A percentile compares a stretch with the other conserved stretches of the same genome.
Conservation (phyloP, 2,888 invertebrate species). For the Phoenoteleia sp. region DNA sequence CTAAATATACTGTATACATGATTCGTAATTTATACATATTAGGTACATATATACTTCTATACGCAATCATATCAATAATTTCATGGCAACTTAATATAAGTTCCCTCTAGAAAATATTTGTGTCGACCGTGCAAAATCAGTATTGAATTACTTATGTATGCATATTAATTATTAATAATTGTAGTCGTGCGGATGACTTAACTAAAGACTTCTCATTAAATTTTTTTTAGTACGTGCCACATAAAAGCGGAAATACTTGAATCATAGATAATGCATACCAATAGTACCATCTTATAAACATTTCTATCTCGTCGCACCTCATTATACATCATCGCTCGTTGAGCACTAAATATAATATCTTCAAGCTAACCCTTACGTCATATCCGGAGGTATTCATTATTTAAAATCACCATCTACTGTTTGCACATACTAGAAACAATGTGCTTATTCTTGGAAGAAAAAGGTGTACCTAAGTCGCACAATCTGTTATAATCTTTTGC, state of each 20-base stretch:
- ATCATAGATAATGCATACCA: conserved; percentile 11
- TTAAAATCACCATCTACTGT: conserved; percentile 24
- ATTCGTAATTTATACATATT: no score
- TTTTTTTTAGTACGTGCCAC: neutral
- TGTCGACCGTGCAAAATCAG: no score
- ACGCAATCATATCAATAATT: no score
- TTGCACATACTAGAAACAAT: conserved; percentile 13
- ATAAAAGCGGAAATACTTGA: neutral
- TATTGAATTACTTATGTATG: no score
- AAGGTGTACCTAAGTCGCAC: neutral
- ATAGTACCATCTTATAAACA: neutral
- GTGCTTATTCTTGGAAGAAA: conserved; percentile 28
- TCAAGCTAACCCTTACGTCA: conserved; percentile 25
- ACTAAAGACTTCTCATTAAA: neutral
- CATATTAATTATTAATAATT: no score
- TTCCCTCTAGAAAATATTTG: no score
- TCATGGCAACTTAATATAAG: no score
- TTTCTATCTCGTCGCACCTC: conserved; percentile 7
- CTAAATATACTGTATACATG: no score
- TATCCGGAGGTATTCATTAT: conserved; percentile 1
- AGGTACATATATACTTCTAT: no score
- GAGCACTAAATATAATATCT: conserved; percentile 67
- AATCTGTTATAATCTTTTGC: neutral
- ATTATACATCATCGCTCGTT: conserved; percentile 60
- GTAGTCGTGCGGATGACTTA: neutral